A percentile compares a stretch with the other conserved stretches of the same genome.
Evolutionary conservation across 2,797 vertebrate genomes (phyloP).

Genomic region (Steatocranus sp.): DNA sequence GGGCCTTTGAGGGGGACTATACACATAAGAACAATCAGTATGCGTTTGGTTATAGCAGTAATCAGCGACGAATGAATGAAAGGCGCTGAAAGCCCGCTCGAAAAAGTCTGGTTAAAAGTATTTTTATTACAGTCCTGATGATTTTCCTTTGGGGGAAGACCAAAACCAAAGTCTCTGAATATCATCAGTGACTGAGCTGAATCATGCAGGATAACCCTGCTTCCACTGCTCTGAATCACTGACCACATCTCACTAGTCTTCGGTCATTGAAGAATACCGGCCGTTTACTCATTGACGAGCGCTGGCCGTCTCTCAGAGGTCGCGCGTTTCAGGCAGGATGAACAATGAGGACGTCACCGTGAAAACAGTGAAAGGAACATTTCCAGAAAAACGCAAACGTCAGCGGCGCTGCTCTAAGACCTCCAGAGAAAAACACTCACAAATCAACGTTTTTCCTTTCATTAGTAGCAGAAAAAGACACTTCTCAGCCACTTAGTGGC

Average conservation of each 20-base stretch:
- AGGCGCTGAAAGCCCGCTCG: fast-evolving
- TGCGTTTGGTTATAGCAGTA: not conserved
- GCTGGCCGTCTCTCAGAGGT: fast-evolving
- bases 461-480: not conserved
- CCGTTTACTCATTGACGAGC: not conserved
- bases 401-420: not conserved
- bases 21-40: not conserved
- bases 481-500: not conserved
- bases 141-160: not conserved
- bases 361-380: not conserved
- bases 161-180: not conserved
- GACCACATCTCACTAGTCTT: not conserved
- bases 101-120: not conserved
- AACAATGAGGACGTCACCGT: not conserved
- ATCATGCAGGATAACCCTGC: not conserved
- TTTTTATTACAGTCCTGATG: not conserved
- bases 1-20: not conserved
- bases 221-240: not conserved
- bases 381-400: not conserved
- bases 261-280: not conserved
- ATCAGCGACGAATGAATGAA: not conserved
- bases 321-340: not conserved
- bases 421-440: not conserved
- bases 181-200: not conserved
- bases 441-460: not conserved